These are phyloP conservation scores for Limenitis camilla DNA, from an alignment of 2,888 invertebrate genomes.

Conservation along the genomic window DNA sequence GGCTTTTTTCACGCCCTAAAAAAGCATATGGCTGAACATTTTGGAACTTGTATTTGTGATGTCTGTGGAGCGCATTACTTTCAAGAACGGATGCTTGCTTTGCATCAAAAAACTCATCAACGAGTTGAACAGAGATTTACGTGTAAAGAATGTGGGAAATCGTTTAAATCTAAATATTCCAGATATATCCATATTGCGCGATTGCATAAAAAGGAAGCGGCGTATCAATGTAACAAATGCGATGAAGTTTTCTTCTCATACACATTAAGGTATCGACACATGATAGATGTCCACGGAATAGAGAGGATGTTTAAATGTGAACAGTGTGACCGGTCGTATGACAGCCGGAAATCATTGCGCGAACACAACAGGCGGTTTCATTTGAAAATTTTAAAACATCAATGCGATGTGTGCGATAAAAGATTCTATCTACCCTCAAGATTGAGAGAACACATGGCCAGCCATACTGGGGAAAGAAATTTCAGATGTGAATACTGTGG, in stretches of 20 bases:
- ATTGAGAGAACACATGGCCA: slow-evolving; percentile 59
- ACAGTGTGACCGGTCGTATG: slow-evolving; percentile 57
- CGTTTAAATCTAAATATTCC: slow-evolving; percentile 57
- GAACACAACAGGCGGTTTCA: slow-evolving; percentile 57
- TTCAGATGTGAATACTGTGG: slow-evolving; percentile 59
- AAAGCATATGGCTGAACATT: slow-evolving; percentile 61
- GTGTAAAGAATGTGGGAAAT: slow-evolving; percentile 67
- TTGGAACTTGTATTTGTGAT: slow-evolving; percentile 59
- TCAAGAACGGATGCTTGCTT: slow-evolving; percentile 55
- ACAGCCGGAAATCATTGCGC: slow-evolving; percentile 52
- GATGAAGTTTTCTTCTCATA: slow-evolving; percentile 57
- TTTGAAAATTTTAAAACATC: slow-evolving; percentile 59
- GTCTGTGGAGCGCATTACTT: slow-evolving; percentile 65
- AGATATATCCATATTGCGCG: slow-evolving; percentile 51
- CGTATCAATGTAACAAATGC: slow-evolving; percentile 57
- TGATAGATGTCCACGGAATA: slow-evolving; percentile 56
- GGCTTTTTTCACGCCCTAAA: slow-evolving; percentile 53
- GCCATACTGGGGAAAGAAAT: slow-evolving; percentile 62
- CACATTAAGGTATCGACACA: slow-evolving; percentile 49
- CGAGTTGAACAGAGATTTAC: slow-evolving; percentile 54
- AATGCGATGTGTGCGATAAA: slow-evolving; percentile 71
- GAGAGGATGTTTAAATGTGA: slow-evolving; percentile 51
- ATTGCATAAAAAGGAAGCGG: slow-evolving; percentile 55
- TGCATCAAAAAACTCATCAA: slow-evolving; percentile 55
- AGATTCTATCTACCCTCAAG: slow-evolving; percentile 64